These are phyloP conservation scores for Pampusana beccarii DNA, from an alignment of 2,113 vertebrate species.

Conservation along the genomic window DNA sequence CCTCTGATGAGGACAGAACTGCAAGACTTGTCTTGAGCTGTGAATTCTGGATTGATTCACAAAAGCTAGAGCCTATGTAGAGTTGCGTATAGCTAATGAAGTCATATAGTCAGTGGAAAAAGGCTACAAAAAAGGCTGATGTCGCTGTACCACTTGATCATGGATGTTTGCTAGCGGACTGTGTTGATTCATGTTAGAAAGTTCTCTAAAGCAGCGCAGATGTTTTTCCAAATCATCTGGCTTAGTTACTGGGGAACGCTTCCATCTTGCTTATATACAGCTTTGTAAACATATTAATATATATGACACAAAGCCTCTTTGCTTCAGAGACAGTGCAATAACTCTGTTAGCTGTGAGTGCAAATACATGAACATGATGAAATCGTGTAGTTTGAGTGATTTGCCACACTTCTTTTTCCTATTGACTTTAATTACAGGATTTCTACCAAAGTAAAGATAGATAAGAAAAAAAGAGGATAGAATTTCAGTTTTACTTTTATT, in stretches of 20 bases:
- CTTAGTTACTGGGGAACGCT: neutral
- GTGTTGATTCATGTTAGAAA: neutral
- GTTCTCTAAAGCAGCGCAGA: neutral
- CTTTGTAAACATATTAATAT: neutral
- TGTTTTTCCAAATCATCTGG: neutral
- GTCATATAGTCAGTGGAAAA: neutral
- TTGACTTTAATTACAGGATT: neutral
- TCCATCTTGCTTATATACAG: neutral
- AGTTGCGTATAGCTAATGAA: neutral
- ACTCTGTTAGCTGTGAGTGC: too few relatives aligned
- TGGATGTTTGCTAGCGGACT: neutral
- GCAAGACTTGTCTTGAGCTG: neutral
- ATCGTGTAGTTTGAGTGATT: neutral
- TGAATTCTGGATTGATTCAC: neutral
- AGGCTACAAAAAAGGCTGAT: neutral
- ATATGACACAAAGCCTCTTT: neutral
- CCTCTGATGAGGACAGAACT: neutral
- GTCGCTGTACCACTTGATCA: neutral
- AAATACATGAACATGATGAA: neutral
- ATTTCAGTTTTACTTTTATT: neutral
- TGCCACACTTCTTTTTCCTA: neutral
- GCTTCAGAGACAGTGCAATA: neutral
- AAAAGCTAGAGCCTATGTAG: neutral
- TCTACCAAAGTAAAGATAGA: neutral
- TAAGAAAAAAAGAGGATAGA: neutral